Conservation (phyloP, 92 coral and sea anemone genomes). For the Parazoanthus darwini region DNA sequence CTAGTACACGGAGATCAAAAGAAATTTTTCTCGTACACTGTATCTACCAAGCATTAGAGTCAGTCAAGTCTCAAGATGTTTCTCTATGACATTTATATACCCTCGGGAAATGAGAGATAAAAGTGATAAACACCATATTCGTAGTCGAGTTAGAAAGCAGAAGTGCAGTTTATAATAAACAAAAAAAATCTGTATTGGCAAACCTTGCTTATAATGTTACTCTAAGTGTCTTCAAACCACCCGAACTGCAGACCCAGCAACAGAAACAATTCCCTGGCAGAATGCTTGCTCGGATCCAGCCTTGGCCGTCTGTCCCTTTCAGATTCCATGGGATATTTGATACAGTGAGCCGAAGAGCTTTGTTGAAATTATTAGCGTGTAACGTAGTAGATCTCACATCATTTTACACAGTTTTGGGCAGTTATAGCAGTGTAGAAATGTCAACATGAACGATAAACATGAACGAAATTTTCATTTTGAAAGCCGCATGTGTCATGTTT, state of each 20-base stretch:
- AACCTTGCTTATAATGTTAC: constrained; percentile 35
- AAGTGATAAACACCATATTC: too few species aligned
- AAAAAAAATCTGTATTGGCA: neutral
- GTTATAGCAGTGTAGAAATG: neutral
- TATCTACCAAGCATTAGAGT: too few species aligned
- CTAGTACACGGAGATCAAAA: too few species aligned
- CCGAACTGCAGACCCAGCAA: constrained; percentile 38
- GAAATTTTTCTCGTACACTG: too few species aligned
- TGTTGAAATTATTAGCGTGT: neutral
- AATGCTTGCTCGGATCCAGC: constrained; percentile 16
- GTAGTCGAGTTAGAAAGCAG: neutral
- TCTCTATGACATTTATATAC: too few species aligned
- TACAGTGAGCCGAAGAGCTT: neutral
- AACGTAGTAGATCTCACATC: neutral
- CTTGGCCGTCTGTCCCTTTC: neutral
- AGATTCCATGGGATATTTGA: neutral
- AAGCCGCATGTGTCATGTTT: neutral
- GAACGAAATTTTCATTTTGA: neutral
- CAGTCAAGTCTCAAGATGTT: too few species aligned
- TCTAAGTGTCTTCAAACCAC: constrained; percentile 39
- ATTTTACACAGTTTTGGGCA: neutral
- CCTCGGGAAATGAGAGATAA: too few species aligned
- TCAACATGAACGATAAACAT: neutral
- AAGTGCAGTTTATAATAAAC: neutral
- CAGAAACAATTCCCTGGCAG: constrained; percentile 32